Conservation (phyloP, 2,888 invertebrate genomes). For the Heliothis peltigera region DNA sequence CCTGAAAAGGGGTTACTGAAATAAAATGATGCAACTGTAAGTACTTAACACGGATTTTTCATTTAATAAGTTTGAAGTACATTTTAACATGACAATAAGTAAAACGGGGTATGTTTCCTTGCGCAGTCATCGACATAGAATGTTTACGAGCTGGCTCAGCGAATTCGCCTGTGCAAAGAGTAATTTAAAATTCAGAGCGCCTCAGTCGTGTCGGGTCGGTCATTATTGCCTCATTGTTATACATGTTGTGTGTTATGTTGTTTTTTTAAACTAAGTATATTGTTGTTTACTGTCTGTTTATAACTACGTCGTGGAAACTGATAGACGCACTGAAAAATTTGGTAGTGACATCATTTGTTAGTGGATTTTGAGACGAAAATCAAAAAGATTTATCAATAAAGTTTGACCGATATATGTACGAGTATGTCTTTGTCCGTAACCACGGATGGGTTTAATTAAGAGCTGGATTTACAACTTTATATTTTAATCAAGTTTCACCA, state of each 20-base stretch:
- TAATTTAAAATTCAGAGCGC: conserved; percentile 87
- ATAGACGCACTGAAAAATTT: no score
- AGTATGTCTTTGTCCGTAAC: no score
- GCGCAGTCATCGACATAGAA: conserved; percentile 60
- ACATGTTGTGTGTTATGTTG: conserved; percentile 59
- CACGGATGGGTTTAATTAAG: no score
- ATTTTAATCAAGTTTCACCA: no score
- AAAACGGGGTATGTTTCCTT: conserved; percentile 53
- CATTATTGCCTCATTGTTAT: conserved; percentile 80
- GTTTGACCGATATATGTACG: no score
- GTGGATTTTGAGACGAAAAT: no score
- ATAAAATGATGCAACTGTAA: background rate
- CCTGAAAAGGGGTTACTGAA: background rate
- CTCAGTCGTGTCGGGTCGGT: conserved; percentile 74
- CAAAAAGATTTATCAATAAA: no score
- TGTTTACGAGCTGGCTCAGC: conserved; percentile 82
- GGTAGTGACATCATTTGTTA: no score
- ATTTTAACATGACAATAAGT: conserved; percentile 35
- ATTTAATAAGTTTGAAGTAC: conserved; percentile 4
- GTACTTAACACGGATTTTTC: background rate
- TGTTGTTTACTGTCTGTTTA: conserved; percentile 32
- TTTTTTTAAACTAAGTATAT: conserved; percentile 50
- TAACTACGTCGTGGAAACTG: conserved; percentile 10
- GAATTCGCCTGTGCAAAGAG: conserved; percentile 81
- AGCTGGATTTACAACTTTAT: no score